Percentiles rank a stretch among this genome's conserved stretches.
Evolutionary conservation across 1,140 invertebrate species (phyloP).

Genomic region (Drosophila kurseongensis): DNA sequence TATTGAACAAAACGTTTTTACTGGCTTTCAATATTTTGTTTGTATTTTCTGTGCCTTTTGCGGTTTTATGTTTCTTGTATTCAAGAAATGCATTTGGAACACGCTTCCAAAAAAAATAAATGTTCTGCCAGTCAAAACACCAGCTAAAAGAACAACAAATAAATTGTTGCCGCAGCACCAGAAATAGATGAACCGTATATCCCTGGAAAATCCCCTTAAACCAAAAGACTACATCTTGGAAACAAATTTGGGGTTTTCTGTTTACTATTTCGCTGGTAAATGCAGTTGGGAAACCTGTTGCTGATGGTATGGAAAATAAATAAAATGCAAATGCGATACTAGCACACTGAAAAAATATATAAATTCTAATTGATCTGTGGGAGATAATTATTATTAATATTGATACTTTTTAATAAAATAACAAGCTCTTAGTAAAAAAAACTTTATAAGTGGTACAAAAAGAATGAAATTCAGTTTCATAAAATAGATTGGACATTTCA

Average conservation of each 20-base stretch:
- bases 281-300: constrained; percentile 73
- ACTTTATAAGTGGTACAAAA: too few relatives aligned
- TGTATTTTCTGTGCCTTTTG: constrained; percentile 15
- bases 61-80: constrained; percentile 19
- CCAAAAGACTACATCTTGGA: constrained; percentile 19
- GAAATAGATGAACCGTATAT: constrained; percentile 33
- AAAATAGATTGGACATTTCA: too few relatives aligned
- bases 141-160: constrained; percentile 31
- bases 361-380: too few relatives aligned
- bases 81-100: constrained; percentile 55
- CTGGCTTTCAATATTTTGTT: constrained; percentile 14
- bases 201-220: constrained; percentile 14
- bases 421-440: too few relatives aligned
- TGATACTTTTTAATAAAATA: too few relatives aligned
- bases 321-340: constrained; percentile 1
- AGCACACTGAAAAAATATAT: not conserved
- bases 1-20: constrained; percentile 27
- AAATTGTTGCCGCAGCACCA: constrained; percentile 31
- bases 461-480: too few relatives aligned
- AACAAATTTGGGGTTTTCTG: constrained; percentile 35
- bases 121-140: constrained; percentile 56
- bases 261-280: constrained; percentile 50
- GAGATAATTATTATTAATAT: too few relatives aligned
- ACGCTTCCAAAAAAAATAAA: constrained; percentile 58
- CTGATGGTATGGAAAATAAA: constrained; percentile 18